Percentiles rank a stretch among this genome's conserved stretches.
These are phyloP conservation scores for Artemisiospiza belli DNA, from an alignment of 2,113 vertebrate genomes.

Conservation along the genomic window DNA sequence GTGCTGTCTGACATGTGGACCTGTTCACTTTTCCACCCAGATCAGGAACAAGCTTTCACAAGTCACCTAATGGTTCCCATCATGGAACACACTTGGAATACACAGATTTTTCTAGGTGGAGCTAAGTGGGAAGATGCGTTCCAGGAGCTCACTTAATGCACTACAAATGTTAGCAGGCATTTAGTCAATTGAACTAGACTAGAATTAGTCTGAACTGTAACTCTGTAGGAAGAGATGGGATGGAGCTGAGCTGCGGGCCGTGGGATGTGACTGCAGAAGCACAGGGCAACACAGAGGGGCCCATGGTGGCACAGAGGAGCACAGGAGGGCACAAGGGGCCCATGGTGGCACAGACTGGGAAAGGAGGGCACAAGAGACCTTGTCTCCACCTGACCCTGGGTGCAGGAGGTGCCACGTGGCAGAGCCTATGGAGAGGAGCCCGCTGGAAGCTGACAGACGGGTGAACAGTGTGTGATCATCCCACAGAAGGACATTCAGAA, in stretches of 20 bases:
- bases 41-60: background rate
- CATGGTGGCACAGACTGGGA: no score
- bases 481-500: background rate
- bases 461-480: no score
- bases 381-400: no score
- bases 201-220: background rate
- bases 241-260: background rate
- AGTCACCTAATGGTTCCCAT: background rate
- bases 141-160: background rate
- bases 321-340: background rate
- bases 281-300: rapidly evolving
- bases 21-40: background rate
- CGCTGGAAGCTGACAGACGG: no score
- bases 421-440: background rate
- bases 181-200: background rate
- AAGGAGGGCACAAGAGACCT: background rate
- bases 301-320: rapidly evolving
- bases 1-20: background rate
- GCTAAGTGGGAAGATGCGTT: background rate
- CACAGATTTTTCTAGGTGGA: background rate
- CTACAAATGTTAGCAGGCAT: background rate
- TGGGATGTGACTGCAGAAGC: rapidly evolving
- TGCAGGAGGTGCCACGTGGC: rapidly evolving
- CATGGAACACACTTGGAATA: background rate
- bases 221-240: background rate